Percentiles rank a stretch among this genome's conserved stretches.
These are phyloP conservation scores for Bombus pascuorum DNA, from an alignment of 1,140 invertebrate species.

Conservation along the genomic window DNA sequence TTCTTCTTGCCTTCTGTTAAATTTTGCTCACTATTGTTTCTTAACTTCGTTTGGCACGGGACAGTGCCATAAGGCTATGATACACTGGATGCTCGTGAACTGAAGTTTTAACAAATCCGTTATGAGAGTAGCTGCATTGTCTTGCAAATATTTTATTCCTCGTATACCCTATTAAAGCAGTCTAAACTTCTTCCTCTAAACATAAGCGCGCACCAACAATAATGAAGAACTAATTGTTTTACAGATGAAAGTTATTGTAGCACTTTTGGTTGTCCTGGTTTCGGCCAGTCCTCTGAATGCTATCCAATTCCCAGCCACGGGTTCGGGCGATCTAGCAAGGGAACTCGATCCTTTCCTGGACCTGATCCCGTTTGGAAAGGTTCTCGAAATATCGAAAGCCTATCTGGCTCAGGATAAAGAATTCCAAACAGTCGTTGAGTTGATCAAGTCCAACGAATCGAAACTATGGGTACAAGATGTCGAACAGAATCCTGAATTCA, in stretches of 20 bases:
- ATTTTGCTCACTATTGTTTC: too few relatives aligned
- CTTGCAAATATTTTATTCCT: too few relatives aligned
- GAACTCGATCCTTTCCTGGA: slow-evolving; percentile 43
- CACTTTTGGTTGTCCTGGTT: slow-evolving; percentile 30
- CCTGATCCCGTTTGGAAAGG: neutral
- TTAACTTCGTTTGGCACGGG: too few relatives aligned
- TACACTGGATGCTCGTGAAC: too few relatives aligned
- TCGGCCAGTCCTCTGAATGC: neutral
- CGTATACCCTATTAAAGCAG: too few relatives aligned
- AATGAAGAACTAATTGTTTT: neutral
- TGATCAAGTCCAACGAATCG: neutral
- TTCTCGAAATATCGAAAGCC: neutral
- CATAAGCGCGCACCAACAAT: neutral
- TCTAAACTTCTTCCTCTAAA: too few relatives aligned
- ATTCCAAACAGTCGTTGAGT: slow-evolving; percentile 23
- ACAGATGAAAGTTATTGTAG: slow-evolving; percentile 53
- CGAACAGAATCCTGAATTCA: slow-evolving; percentile 38
- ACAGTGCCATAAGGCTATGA: too few relatives aligned
- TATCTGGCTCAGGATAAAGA: slow-evolving; percentile 19
- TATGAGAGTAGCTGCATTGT: too few relatives aligned
- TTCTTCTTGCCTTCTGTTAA: too few relatives aligned
- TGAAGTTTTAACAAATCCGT: too few relatives aligned
- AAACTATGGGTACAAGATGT: slow-evolving; percentile 37
- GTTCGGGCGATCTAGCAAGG: slow-evolving; percentile 16
- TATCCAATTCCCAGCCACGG: slow-evolving; percentile 26